Evolutionary conservation across 2,797 vertebrate genomes (phyloP).

Genomic region (Presbytis comata): DNA sequence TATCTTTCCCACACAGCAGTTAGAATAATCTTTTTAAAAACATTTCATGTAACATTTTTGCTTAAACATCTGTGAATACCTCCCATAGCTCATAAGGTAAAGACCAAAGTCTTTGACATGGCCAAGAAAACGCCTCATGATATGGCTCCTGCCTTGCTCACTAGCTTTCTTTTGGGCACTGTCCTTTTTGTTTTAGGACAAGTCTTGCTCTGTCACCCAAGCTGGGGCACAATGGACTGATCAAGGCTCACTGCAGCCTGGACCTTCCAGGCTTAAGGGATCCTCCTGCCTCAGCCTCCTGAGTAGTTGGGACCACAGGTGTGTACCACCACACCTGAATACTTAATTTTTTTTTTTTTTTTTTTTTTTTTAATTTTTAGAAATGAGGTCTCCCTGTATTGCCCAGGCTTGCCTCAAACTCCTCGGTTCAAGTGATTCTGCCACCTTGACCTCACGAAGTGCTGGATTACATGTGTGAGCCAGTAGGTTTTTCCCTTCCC

Average conservation of each 20-base stretch:
- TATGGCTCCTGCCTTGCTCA: not conserved
- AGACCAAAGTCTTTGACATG: not conserved
- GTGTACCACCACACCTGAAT: not conserved
- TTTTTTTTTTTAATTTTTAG: not conserved
- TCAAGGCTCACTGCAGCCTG: not conserved
- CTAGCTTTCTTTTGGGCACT: not conserved
- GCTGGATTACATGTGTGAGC: not conserved
- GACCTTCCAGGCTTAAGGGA: not conserved
- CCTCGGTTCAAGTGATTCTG: not conserved
- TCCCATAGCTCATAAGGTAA: not conserved
- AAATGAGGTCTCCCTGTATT: not conserved
- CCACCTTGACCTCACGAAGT: not conserved
- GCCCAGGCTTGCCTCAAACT: not conserved
- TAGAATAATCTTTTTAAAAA: not conserved
- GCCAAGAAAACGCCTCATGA: not conserved
- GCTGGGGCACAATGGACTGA: not conserved
- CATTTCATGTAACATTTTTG: not conserved
- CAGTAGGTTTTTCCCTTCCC: not conserved
- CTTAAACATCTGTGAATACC: not conserved
- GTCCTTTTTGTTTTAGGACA: not conserved
- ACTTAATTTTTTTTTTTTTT: not conserved
- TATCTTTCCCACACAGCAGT: not conserved
- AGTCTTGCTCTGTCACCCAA: not conserved
- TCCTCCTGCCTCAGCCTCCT: not conserved
- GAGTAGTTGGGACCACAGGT: not conserved